Base-by-base conservation (phyloP, 2,113 vertebrate species). In the Eurystomus gularis region DNA sequence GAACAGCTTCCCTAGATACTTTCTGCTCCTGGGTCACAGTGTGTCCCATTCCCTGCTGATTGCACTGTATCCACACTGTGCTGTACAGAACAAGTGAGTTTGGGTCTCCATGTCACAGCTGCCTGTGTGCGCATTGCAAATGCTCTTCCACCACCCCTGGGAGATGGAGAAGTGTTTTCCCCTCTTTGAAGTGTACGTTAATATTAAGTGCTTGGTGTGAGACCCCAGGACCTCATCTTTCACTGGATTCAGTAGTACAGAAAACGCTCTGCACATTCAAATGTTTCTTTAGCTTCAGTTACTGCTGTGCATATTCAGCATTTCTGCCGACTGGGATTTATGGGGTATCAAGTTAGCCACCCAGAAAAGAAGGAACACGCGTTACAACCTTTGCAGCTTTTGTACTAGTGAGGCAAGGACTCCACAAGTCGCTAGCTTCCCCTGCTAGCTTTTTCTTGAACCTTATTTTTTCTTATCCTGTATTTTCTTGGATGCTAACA, bases 341-440 rank as follows among this genome's bases (percentile, higher is more conserved):
- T 65, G 13, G 93, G 72, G 89, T 95, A 96, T 90, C 91, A 89
- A 94, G 39, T 75, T 69, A 96, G 81, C 95, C 95, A 97, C 94
- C 89, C 94, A 96, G 93, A 96, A 96, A 86, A 91, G 64, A 69
- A 96, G 83, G 77, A 85, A 88, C 64, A 33, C 1, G 3, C 85
- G 3, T 92, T 82, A 46, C 68, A 86, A 61, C 82, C 58, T 88
- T 62, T 92, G 71, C 73, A 96, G 91, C 89, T 87, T 94, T 87
- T 65, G 16, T 88, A 73, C 21, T 54, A 95, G 57, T 33, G 84
- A 82, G 62, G 49, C 75, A 73, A 77, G 26, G 93, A 69, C 87
- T 96, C 61, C 75, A 69, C 70, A 83, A 91, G 84, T 75, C 2
- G 21, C 52, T 64, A 4, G 64, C 6, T 92, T 92, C 60, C 69